Base-by-base conservation (phyloP, 2,797 vertebrate species). In the Pagetopsis macropterus region DNA sequence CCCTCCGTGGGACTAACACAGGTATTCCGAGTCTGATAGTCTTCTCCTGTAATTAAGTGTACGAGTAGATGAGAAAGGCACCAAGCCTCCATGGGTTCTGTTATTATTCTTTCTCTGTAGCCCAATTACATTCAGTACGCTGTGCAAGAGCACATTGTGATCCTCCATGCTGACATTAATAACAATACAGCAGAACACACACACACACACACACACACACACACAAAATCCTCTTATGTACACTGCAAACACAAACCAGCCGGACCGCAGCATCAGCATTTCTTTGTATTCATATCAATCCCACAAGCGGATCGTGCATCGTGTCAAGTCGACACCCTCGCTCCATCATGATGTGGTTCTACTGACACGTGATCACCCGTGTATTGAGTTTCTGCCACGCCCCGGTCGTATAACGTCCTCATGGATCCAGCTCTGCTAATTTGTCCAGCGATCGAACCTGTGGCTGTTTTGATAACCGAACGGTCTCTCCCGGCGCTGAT, bases 401-500 rank as follows among this genome's bases (percentile, higher is more conserved):
- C 82, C 66, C 4, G 70, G 51, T 76, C 80, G 54, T 68, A 80
- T 68, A 70, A 65, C 68, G 21, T 17, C 40, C 13, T 46, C 71
- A 59, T 48, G 40, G 70, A 75, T 79, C 54, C 63, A 71, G 71
- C 73, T 57, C 63, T 46, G 59, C 78, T 90, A 85, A 90, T 89
- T 82, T 74, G 49, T 72, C 72, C 76, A 57, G 55, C 62, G 84
- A 84, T 80, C 45, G 78, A 79, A 83, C 75, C 65, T 82, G 85
- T 21, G 82, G 86, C 75, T 84, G 76, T 82, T 90, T 76, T 84
- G 73, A 84, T 85, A 76, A 80, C 70, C 61, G 68, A 75, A 81
- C 62, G 77, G 71, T 73, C 72, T 79, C 58, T 62, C 51, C 72
- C 44, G 37, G 61, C 50, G 14, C 74, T 78, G 74, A 81, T 78